Percentiles rank a stretch among this genome's conserved stretches.
phyloP scores from a whole-genome alignment of 2,113 vertebrate species.

The Tinamus guttatus region DNA sequence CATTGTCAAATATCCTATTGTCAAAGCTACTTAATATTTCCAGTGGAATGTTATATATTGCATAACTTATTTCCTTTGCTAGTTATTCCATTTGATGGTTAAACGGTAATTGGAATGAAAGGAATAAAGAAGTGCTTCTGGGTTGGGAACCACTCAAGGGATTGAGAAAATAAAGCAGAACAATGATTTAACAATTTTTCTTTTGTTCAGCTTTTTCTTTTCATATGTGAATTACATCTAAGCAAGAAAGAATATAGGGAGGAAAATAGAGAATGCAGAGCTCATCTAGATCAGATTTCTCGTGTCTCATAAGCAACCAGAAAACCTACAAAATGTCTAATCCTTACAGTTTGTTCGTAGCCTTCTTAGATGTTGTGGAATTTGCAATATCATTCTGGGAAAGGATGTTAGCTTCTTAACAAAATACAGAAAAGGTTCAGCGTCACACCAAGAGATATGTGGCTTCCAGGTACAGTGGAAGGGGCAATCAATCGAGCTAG shows the following conservation, averaged over 20 bases:
- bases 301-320: conserved; percentile 26
- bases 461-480: neutral
- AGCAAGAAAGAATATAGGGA: conserved; percentile 38
- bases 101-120: conserved; percentile 62
- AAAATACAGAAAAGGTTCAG: conserved; percentile 1
- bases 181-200: conserved; percentile 49
- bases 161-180: conserved; percentile 51
- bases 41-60: conserved; percentile 26
- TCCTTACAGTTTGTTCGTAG: neutral
- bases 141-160: conserved; percentile 37
- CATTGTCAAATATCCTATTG: conserved; percentile 34
- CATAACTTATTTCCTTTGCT: conserved; percentile 53
- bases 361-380: neutral
- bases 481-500: neutral
- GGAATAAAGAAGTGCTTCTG: conserved; percentile 40
- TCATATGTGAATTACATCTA: neutral
- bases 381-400: neutral
- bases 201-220: conserved; percentile 57
- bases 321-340: conserved; percentile 2
- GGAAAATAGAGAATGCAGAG: neutral
- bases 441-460: neutral
- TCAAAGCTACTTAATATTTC: conserved; percentile 51
- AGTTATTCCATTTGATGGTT: conserved; percentile 54
- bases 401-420: neutral
- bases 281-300: conserved; percentile 40